Evolutionary conservation across 2,888 invertebrate species (phyloP), one percentile per base, ranked within the genome.

Genomic region (Ornithoptera priamus): DNA sequence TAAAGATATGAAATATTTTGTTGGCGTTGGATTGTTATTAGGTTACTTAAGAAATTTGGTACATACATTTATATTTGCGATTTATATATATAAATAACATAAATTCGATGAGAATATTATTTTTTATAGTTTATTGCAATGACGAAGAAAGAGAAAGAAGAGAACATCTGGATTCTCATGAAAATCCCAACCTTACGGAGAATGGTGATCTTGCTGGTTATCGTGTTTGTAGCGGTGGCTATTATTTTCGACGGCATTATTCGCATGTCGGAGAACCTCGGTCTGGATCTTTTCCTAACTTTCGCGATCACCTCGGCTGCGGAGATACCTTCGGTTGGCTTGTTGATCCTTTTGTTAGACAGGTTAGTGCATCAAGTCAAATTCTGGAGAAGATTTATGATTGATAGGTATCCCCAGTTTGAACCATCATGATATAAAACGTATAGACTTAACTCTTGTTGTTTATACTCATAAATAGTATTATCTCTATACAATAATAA

Each of bases 251-350:
- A 89, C 71, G 82, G 83, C 24, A 77, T 88, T 57, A 78, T 86
- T n/a, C 75, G 88, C 10, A 74, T 88, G 68, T 87, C 87, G 0
- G 87, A 88, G 78, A 83, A 78, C 56, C 80, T 89, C 50, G 88
- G 88, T 0, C 72, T 81, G 70, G 80, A 84, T 73, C 85, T 89
- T 77, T 88, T 88, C 75, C 57, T 85, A 1, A 87, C 85, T 0
- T 87, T 85, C 73, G 81, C 86, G 0, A 73, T 87, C n/a, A 81
- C 87, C 0, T 83, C 87, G 0, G 77, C 80, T 0, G 81, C 84
- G 0, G 87, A 89, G 72, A 77, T 87, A 68, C 88, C 88, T 7
- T 80, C 82, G 0, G 75, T 82, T 30, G 71, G 74, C 5, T 50
- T 81, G 24, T 62, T 83, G 42, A 77, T 80, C 36, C 36, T 80